phyloP scores from a whole-genome alignment of 2,888 invertebrate genomes.

The Apamea anceps region DNA sequence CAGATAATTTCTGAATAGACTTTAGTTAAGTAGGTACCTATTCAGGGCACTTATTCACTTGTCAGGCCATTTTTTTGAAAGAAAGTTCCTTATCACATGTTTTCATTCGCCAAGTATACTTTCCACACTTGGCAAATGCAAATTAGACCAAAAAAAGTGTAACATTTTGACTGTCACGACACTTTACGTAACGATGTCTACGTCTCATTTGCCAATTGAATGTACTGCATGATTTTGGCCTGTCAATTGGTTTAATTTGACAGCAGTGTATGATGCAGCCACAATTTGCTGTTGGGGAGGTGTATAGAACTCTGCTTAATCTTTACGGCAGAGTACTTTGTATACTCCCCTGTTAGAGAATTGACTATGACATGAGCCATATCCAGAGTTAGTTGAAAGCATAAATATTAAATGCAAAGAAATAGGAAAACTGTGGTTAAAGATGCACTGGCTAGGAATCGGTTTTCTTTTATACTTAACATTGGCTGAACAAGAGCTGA shows the following conservation, averaged over 20 bases:
- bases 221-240: neutral
- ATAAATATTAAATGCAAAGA: neutral
- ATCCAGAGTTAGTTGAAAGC: neutral
- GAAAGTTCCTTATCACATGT: neutral
- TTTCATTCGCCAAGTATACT: neutral
- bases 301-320: neutral
- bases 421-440: neutral
- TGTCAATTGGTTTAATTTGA: neutral
- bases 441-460: neutral
- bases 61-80: too few relatives aligned
- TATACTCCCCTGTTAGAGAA: neutral
- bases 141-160: neutral
- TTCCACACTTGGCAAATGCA: neutral
- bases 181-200: neutral
- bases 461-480: neutral
- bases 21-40: neutral
- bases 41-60: too few relatives aligned
- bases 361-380: neutral
- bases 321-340: neutral
- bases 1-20: neutral
- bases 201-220: neutral
- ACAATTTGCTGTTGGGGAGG: neutral
- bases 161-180: neutral
- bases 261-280: neutral
- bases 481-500: neutral